A percentile compares a stretch with the other conserved stretches of the same genome.
These are phyloP conservation scores for Oreochromis tanganicae DNA, from an alignment of 2,113 vertebrate genomes.

Conservation along the genomic window DNA sequence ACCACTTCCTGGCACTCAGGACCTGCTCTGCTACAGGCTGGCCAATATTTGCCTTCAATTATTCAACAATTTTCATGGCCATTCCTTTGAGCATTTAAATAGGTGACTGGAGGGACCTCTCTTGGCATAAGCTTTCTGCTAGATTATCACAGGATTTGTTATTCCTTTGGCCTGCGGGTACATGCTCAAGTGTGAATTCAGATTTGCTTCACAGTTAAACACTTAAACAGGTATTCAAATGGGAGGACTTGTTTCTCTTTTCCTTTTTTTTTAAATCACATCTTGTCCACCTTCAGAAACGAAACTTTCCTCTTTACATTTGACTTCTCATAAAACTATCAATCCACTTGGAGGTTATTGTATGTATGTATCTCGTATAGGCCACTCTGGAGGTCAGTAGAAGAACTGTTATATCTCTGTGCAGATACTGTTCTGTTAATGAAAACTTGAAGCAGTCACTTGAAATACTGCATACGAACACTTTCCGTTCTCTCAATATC, in stretches of 20 bases:
- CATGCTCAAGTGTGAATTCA: not conserved
- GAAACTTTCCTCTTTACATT: not conserved
- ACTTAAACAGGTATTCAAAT: not conserved
- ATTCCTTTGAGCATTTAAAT: constrained; percentile 55
- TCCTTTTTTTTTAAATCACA: not conserved
- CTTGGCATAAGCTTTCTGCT: constrained; percentile 18
- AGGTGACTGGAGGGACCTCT: constrained; percentile 35
- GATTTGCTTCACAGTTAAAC: not conserved
- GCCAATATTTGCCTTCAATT: constrained; percentile 73
- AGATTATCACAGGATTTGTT: constrained; percentile 26
- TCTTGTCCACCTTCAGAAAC: rapidly evolving
- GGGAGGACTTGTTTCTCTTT: not conserved
- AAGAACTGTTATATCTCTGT: not conserved
- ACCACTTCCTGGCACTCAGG: constrained; percentile 73
- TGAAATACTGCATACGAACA: constrained; percentile 30
- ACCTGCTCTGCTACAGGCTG: constrained; percentile 57
- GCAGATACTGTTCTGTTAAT: constrained; percentile 25
- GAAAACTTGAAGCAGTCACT: constrained; percentile 16
- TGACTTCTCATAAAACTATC: not conserved
- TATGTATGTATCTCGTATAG: not conserved
- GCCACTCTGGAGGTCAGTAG: not conserved
- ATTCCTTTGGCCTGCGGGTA: not conserved
- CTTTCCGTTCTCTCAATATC: constrained; percentile 19
- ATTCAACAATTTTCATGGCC: constrained; percentile 72
- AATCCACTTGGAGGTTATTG: not conserved